Conservation (phyloP, 2,113 vertebrate genomes). For the Cygnus atratus region DNA sequence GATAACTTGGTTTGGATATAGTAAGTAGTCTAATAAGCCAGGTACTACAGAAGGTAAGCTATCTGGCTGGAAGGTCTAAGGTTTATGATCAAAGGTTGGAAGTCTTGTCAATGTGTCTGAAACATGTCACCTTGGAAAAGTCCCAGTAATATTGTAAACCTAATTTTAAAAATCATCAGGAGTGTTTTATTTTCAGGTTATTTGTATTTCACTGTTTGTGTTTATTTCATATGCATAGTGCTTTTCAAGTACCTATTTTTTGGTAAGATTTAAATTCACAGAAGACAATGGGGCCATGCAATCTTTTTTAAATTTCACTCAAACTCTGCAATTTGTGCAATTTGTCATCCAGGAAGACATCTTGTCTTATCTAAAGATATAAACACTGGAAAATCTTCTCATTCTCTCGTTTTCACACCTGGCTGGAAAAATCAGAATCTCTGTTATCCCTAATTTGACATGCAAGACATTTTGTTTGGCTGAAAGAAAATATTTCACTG, state of each 20-base stretch:
- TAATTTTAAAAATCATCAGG: background rate
- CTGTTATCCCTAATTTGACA: background rate
- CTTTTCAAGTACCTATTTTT: background rate
- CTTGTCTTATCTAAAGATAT: background rate
- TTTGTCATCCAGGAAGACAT: background rate
- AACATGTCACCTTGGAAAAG: background rate
- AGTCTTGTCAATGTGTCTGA: background rate
- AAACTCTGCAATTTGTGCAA: background rate
- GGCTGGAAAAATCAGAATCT: background rate
- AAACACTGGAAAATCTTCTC: background rate
- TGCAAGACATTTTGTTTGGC: background rate
- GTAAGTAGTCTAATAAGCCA: background rate
- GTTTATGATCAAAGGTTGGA: background rate
- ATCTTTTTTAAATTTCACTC: background rate
- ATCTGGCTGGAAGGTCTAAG: background rate
- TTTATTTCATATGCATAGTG: background rate
- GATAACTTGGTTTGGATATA: background rate
- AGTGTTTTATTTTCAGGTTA: background rate
- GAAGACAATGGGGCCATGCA: background rate
- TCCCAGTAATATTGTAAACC: background rate
- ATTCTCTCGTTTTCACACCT: background rate
- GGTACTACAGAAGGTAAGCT: background rate
- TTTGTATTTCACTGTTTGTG: background rate
- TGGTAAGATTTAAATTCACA: background rate
- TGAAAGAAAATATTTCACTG: background rate